A percentile compares a stretch with the other conserved stretches of the same genome.
phyloP scores from a whole-genome alignment of 2,888 invertebrate species.

The Bruchidius siliquastri region DNA sequence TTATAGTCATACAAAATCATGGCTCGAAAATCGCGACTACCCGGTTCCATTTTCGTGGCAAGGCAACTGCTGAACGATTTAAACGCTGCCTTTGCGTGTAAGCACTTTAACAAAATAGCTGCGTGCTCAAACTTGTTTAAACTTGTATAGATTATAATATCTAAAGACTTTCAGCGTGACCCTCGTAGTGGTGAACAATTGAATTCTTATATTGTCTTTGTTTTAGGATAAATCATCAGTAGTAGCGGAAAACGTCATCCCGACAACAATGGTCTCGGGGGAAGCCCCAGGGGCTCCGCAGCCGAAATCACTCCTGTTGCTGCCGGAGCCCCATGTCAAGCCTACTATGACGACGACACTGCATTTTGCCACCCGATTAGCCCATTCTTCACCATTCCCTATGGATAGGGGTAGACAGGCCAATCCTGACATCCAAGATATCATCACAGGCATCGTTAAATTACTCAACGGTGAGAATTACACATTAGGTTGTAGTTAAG shows the following conservation, averaged over 20 bases:
- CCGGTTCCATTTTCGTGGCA: too few species aligned
- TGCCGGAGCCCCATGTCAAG: slow-evolving; percentile 61
- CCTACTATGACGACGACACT: slow-evolving; percentile 49
- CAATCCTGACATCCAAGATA: slow-evolving; percentile 81
- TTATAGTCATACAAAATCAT: too few species aligned
- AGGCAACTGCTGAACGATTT: too few species aligned
- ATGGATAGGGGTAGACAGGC: slow-evolving; percentile 51
- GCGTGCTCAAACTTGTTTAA: too few species aligned
- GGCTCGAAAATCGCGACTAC: too few species aligned
- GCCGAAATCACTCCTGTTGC: slow-evolving; percentile 59
- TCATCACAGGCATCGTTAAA: slow-evolving; percentile 85
- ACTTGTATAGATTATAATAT: too few species aligned
- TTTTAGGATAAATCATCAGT: background rate
- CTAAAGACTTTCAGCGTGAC: too few species aligned
- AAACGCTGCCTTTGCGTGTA: too few species aligned
- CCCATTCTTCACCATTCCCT: slow-evolving; percentile 40
- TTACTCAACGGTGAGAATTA: slow-evolving; percentile 67
- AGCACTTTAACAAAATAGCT: too few species aligned
- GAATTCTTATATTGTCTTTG: background rate
- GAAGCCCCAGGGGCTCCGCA: slow-evolving; percentile 73
- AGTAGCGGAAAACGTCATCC: slow-evolving; percentile 11
- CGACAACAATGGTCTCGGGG: slow-evolving; percentile 53
- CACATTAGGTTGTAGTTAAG: background rate
- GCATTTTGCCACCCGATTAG: slow-evolving; percentile 48
- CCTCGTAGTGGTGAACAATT: background rate